These are phyloP conservation scores for Rhabdomys dilectus DNA, from an alignment of 2,113 vertebrate genomes.

Conservation along the genomic window DNA sequence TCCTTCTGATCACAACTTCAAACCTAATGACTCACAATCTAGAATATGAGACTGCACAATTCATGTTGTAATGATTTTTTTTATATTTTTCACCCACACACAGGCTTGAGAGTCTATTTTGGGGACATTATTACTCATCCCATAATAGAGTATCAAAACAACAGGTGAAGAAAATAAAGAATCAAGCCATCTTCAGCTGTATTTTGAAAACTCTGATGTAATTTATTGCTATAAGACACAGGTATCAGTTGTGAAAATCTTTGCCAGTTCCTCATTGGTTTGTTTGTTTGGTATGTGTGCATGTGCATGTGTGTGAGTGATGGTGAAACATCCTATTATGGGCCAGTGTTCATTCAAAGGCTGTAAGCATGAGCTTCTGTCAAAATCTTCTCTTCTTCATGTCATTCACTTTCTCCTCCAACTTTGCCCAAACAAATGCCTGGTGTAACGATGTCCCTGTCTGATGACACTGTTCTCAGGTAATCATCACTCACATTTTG, in stretches of 20 bases:
- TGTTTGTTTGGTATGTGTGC: neutral
- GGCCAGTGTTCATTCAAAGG: neutral
- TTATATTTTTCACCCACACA: no score
- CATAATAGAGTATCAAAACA: no score
- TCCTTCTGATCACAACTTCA: neutral
- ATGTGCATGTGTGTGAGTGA: no score
- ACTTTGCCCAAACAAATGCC: neutral
- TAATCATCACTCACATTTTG: slow-evolving; percentile 85
- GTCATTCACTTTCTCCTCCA: neutral
- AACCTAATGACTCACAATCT: neutral
- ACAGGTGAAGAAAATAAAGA: no score
- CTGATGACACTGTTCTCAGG: fast-evolving
- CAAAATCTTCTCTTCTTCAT: neutral
- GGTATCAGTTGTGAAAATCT: no score
- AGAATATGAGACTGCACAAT: neutral
- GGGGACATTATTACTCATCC: no score
- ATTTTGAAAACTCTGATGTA: no score
- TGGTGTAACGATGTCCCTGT: fast-evolving
- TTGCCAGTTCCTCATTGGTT: no score
- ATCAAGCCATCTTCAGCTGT: no score
- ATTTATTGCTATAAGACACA: no score
- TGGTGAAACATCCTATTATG: neutral
- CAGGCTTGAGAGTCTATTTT: neutral
- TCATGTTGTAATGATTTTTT: no score
- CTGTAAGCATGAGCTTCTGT: neutral